Conservation (phyloP, 2,888 invertebrate species). For the Calliopum simillimum region DNA sequence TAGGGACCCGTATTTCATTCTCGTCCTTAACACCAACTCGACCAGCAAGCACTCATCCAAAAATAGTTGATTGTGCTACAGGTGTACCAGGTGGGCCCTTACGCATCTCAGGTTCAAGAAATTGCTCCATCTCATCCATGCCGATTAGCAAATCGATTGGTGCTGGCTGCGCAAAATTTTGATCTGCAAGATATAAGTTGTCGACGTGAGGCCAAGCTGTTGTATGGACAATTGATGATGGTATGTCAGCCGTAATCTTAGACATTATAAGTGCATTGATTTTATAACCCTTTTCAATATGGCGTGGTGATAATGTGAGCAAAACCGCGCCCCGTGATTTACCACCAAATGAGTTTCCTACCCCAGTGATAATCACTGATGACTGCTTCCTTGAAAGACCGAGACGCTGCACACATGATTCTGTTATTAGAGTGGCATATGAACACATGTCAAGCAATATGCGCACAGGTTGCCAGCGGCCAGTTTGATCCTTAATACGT, state of each 20-base stretch:
- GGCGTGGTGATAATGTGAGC: background rate
- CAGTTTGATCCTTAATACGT: background rate
- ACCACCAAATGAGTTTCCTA: too few relatives aligned
- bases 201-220: background rate
- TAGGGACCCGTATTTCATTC: background rate
- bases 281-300: too few relatives aligned
- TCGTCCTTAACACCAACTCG: background rate
- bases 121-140: conserved; percentile 34
- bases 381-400: too few relatives aligned
- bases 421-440: conserved; percentile 19
- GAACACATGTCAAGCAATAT: conserved; percentile 1
- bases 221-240: background rate
- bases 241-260: conserved; percentile 14
- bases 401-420: conserved; percentile 20
- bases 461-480: background rate
- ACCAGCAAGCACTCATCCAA: conserved; percentile 35
- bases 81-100: conserved; percentile 11
- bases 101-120: conserved; percentile 5
- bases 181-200: conserved; percentile 10
- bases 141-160: conserved; percentile 22
- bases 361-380: too few relatives aligned
- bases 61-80: conserved; percentile 30
- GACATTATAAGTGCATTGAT: background rate
- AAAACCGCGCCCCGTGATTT: background rate
- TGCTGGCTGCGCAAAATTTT: conserved; percentile 9